These are phyloP conservation scores for Nomada hirtipes DNA, from an alignment of 2,888 invertebrate genomes.

Conservation along the genomic window DNA sequence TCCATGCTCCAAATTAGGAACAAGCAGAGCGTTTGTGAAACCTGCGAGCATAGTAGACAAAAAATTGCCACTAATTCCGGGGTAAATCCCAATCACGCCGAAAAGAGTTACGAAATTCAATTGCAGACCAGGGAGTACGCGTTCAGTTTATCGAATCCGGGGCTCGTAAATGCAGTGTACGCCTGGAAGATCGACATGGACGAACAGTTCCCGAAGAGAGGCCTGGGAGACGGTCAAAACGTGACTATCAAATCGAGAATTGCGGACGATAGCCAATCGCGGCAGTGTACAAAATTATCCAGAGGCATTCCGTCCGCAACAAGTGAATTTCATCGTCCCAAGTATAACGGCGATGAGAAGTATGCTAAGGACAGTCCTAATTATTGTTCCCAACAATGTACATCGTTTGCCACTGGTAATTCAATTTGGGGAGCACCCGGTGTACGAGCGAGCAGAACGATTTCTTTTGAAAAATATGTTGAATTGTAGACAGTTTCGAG, in stretches of 20 bases:
- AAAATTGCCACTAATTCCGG: no score
- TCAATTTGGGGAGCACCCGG: no score
- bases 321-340: neutral
- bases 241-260: slow-evolving; percentile 11
- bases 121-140: slow-evolving; percentile 69
- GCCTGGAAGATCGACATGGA: slow-evolving; percentile 75
- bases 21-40: neutral
- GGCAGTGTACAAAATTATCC: neutral
- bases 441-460: neutral
- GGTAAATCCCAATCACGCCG: neutral
- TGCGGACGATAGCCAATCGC: neutral
- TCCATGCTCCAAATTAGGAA: no score
- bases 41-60: neutral
- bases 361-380: neutral
- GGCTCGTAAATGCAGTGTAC: slow-evolving; percentile 70
- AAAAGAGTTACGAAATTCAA: neutral
- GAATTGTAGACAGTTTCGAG: slow-evolving; percentile 25
- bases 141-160: slow-evolving; percentile 73
- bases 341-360: neutral
- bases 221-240: slow-evolving; percentile 14
- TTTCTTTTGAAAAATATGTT: neutral
- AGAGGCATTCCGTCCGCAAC: slow-evolving; percentile 19
- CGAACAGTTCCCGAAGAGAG: slow-evolving; percentile 72
- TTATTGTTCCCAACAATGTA: neutral
- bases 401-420: slow-evolving; percentile 29